Percentiles rank a stretch among this genome's conserved stretches.
Conservation (phyloP, 2,113 vertebrate genomes). For the Platichthys flesus region DNA sequence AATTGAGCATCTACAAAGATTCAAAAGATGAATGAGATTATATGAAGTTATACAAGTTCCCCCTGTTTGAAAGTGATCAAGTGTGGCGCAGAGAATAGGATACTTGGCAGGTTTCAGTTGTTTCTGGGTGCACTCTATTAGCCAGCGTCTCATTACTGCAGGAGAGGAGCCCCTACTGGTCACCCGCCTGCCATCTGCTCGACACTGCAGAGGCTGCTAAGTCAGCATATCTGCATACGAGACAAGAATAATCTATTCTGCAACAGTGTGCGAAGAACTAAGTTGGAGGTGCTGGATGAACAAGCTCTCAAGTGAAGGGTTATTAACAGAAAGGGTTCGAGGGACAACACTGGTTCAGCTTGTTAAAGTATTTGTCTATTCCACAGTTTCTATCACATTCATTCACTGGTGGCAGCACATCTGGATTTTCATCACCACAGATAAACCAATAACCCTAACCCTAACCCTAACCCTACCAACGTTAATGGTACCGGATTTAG, state of each 20-base stretch:
- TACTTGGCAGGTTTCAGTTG: not conserved
- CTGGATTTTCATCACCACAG: not conserved
- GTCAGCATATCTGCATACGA: constrained; percentile 7
- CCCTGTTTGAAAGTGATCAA: not conserved
- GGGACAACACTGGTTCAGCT: not conserved
- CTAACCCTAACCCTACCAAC: too few species aligned
- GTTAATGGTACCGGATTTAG: too few species aligned
- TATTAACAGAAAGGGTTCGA: not conserved
- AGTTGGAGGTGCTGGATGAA: not conserved
- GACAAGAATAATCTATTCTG: constrained; percentile 31
- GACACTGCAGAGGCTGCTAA: constrained; percentile 43
- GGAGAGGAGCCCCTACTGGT: constrained; percentile 19
- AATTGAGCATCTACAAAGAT: too few species aligned
- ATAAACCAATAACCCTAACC: too few species aligned
- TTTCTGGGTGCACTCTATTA: constrained; percentile 20
- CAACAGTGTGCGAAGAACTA: constrained; percentile 7
- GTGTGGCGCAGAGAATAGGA: not conserved
- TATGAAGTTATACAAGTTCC: not conserved
- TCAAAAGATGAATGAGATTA: not conserved
- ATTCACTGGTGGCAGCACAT: not conserved
- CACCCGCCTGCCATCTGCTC: constrained; percentile 40
- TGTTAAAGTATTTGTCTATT: not conserved
- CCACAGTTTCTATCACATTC: not conserved
- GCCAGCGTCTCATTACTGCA: constrained; percentile 17
- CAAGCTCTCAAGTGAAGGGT: not conserved